Base-by-base conservation (phyloP, 2,888 invertebrate genomes). In the Glaucopsyche alexis region DNA sequence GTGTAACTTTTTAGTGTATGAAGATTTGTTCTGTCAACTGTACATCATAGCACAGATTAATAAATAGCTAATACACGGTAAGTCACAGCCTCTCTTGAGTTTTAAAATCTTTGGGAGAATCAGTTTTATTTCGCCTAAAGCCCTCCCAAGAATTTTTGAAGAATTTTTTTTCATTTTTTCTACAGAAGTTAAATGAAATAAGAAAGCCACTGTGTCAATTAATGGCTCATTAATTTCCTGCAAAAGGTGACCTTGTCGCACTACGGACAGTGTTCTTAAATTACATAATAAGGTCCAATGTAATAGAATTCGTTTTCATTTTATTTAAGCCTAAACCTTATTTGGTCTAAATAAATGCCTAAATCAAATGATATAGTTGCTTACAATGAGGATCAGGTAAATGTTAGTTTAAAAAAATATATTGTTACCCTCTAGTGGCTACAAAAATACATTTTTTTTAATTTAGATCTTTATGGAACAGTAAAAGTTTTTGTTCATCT, bases 201-300 rank as follows among this genome's bases (percentile, higher is more conserved):
- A 60, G 29, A 60, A 60, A 60, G 60, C 60, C 29, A 60, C 60
- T 38, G 14, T 60, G 60, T 60, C 60, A 60, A 38, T 29, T 60
- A 60, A 60, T 7, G 29, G 60, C 13, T 60, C 38, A 14, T 60
- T 38, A 14, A 60, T 60, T 60, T 60, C 29, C 47, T 11, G 29
- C 7, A 29, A 60, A 38, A 60, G 29, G 60, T 60, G 29, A 38
- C 60, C 60, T 60, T 60, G 11, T 60, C 60, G 60, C 11, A 13
- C 29, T 11, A 38, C 13, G 38, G 29, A 60, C 29, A 60, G 55
- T 11, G 11, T 29, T 60, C 16, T 60, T 60, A 11, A 60, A n/a
- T n/a, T n/a, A n/a, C n/a, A n/a, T n/a, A n/a, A 60, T 16, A 13
- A 38, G 60, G 14, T 14, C 60, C 29, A 7, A 14, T 60, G 29